These are phyloP conservation scores for Nannobrachium achirus DNA, from an alignment of 2,113 vertebrate genomes.

Conservation along the genomic window DNA sequence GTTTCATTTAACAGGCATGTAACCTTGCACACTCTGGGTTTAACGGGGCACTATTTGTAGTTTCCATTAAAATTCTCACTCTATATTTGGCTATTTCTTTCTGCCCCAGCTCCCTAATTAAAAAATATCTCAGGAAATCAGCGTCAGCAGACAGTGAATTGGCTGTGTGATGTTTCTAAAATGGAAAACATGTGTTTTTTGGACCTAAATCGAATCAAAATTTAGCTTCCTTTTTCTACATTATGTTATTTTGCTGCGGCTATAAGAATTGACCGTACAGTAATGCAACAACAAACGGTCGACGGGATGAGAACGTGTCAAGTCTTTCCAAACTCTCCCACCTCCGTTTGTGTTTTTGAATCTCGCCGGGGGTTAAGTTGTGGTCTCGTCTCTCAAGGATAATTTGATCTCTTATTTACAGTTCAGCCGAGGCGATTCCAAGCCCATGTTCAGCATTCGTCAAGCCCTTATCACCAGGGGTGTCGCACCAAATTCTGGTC, in stretches of 20 bases:
- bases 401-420: conserved; percentile 49
- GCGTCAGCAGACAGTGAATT: conserved; percentile 18
- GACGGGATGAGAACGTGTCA: too few species aligned
- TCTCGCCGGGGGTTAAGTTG: conserved; percentile 15
- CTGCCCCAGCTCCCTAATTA: conserved; percentile 35
- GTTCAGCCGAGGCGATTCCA: too few species aligned
- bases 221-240: conserved; percentile 27
- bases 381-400: conserved; percentile 49
- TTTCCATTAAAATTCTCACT: conserved; percentile 62
- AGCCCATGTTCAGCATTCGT: too few species aligned
- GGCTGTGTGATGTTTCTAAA: conserved; percentile 10
- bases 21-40: conserved; percentile 50
- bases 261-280: too few species aligned
- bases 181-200: conserved; percentile 52
- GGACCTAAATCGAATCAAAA: conserved; percentile 40
- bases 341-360: conserved; percentile 14
- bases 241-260: conserved; percentile 10
- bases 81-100: conserved; percentile 45
- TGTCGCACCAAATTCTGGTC: too few species aligned
- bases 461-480: too few species aligned
- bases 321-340: background rate
- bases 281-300: too few species aligned
- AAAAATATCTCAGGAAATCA: conserved; percentile 46
- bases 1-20: conserved; percentile 63
- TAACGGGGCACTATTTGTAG: conserved; percentile 51